Evolutionary conservation across 1,140 invertebrate species (phyloP), one percentile per base, ranked within the genome.

Genomic region (Eubasilissa regina): DNA sequence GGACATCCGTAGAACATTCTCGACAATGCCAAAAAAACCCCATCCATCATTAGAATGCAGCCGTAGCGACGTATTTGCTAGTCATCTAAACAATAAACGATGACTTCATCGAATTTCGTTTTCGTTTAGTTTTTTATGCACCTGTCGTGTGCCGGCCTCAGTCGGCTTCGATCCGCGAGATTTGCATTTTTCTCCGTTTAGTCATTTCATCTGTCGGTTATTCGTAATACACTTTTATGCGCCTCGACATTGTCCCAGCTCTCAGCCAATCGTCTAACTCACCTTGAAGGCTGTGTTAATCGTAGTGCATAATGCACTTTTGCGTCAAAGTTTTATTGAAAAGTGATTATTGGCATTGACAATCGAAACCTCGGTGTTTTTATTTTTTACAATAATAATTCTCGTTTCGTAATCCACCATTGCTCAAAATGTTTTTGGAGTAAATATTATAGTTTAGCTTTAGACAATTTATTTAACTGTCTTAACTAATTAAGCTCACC

Each of bases 81-180:
- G 66, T 70, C 66, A 70, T 70, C 17, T 17, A 51, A 70, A 64
- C 60, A 64, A 70, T 13, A 53, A 51, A 70, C n/a, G 45, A 70
- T 70, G 66, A 70, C 47, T 51, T 9, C 44, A 51, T 70, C 44
- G 17, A 56, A 56, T 62, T 53, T 70, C 45, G n/a, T 19, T 70
- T 70, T 48, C 17, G 10, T 51, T 25, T 70, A 13, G 66, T 70
- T 51, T 70, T 51, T 70, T n/a, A 70, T 21, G 19, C 66, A 48
- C 47, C 66, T 70, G 66, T 64, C 9, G 55, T 58, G 6, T 35
- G 25, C 25, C 25, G 25, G 25, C 6, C 25, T 1, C 6, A 56
- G n/a, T 66, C 12, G 25, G 35, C 44, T 66, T 66, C n/a, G 35
- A 10, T 9, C n/a, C 12, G 13, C 62, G 0, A 66, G 62, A 66